phyloP scores from a whole-genome alignment of 2,888 invertebrate genomes.

The Polyommatus iphigenia region DNA sequence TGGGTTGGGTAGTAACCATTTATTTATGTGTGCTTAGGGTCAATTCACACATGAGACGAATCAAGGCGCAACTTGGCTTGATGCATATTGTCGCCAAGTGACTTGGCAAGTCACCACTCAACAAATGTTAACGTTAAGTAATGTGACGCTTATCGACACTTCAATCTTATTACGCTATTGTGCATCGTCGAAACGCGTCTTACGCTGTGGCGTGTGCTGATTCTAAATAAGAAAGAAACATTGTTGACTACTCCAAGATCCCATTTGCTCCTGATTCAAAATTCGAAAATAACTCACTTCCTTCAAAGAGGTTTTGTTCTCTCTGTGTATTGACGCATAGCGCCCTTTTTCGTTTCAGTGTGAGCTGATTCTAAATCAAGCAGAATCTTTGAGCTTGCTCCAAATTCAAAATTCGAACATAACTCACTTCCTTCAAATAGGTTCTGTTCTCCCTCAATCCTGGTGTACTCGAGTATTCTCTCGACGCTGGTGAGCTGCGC shows the following conservation, averaged over 20 bases:
- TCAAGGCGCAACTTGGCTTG: neutral
- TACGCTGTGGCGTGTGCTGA: neutral
- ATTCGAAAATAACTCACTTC: too few relatives aligned
- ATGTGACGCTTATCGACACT: neutral
- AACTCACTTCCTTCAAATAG: constrained; percentile 70
- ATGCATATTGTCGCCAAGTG: neutral
- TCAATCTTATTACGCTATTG: neutral
- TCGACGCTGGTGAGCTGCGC: constrained; percentile 91
- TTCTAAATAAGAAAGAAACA: neutral
- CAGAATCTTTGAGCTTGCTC: neutral
- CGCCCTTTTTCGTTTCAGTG: too few relatives aligned
- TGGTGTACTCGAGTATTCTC: constrained; percentile 89
- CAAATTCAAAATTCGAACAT: neutral
- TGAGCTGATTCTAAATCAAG: too few relatives aligned
- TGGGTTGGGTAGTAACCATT: too few relatives aligned
- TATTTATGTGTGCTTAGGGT: neutral
- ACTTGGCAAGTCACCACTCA: neutral
- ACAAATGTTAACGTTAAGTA: neutral
- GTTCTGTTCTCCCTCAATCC: constrained; percentile 82
- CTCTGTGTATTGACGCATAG: too few relatives aligned
- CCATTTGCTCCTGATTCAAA: too few relatives aligned
- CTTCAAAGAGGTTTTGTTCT: too few relatives aligned
- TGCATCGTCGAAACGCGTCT: neutral
- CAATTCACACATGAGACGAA: neutral
- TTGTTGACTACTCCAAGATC: neutral